Conservation (phyloP, 2,888 invertebrate species). For the Apodemia zela region DNA sequence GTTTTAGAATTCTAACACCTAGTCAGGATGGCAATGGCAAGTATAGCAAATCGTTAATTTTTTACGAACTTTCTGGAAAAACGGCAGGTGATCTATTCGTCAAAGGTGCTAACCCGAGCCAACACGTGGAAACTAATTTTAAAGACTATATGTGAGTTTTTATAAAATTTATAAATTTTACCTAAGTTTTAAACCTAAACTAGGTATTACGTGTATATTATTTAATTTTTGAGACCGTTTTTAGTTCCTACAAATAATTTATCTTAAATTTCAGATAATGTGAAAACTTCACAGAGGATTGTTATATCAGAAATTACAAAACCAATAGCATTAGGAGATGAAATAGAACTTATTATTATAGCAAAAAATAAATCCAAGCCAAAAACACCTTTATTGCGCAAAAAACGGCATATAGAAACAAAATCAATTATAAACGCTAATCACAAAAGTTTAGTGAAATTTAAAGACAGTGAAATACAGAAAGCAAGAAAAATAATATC, state of each 20-base stretch:
- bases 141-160: no score
- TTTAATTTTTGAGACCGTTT: neutral
- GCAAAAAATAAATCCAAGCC: slow-evolving; percentile 19
- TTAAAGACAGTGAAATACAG: slow-evolving; percentile 45
- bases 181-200: no score
- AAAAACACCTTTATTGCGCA: slow-evolving; percentile 1
- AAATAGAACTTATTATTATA: neutral
- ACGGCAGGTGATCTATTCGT: no score
- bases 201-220: neutral
- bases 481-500: slow-evolving; percentile 54
- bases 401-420: slow-evolving; percentile 8
- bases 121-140: no score
- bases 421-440: slow-evolving; percentile 19
- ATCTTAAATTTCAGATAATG: neutral
- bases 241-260: neutral
- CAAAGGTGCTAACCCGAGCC: no score
- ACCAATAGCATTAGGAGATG: neutral
- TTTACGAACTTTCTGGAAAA: no score
- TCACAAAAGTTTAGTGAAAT: slow-evolving; percentile 27
- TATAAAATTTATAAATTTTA: no score
- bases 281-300: neutral
- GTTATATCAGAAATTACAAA: neutral
- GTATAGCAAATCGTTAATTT: no score
- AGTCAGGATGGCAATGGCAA: no score
- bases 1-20: no score